Evolutionary conservation across 2,888 invertebrate genomes (phyloP), one percentile per base, ranked within the genome.

Genomic region (Patella ulyssiponensis): DNA sequence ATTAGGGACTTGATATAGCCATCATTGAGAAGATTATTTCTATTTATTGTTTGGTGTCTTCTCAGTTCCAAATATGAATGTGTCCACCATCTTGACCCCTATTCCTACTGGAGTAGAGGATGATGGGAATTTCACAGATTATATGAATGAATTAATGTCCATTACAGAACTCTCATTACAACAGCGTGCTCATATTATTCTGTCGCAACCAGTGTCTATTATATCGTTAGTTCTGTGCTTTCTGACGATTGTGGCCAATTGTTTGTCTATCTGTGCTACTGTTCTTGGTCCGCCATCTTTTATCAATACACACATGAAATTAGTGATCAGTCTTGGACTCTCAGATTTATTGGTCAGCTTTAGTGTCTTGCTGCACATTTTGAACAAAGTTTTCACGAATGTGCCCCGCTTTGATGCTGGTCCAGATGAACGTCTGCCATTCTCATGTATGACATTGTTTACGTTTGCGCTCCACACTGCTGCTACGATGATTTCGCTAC

Each of bases 201-300:
- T 87, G 12, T 73, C 78, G 20, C 82, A 87, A 73, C 87, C 87
- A 0, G 83, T 81, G 7, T 82, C 83, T 14, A 78, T 87, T 33
- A 79, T 88, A 1, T 84, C 81, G 27, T 71, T 88, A 9, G 76
- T 82, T 7, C 77, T 88, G 11, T 84, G 87, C 33, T 69, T 84
- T 12, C 72, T 87, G 12, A 86, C 87, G 1, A 80, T 89, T 51
- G 27, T 84, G 9, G 85, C 86, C 76, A 90, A 90, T 78, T 74
- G 84, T 9, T 27, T 89, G 17, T 89, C 88, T 1, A 83, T 90
- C 7, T 69, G 83, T n/a, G 90, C 89, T n/a, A 87, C 89, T 15
- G 75, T 80, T 20, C 82, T 87, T 72, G 87, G 88, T 23, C 83
- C 85, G 4, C 64, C 64, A 23, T 78, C 85, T 23, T 77, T 82